Evolutionary conservation across 2,888 invertebrate species (phyloP), one percentile per base, ranked within the genome.

Genomic region (Griposia aprilina): DNA sequence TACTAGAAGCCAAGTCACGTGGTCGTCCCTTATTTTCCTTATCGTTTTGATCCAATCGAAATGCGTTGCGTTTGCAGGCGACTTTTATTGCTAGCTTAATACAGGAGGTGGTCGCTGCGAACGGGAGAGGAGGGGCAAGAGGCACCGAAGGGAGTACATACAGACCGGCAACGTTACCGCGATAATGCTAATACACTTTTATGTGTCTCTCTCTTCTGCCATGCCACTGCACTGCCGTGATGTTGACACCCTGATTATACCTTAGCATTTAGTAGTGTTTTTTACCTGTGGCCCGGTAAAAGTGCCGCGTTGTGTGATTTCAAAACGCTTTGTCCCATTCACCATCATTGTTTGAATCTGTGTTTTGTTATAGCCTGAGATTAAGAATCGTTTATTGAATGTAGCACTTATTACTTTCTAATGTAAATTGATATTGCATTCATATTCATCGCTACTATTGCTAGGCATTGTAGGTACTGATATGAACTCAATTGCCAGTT

Each of bases 81-180:
- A 92, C 91, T 92, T 93, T 93, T 91, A 91, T 92, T 90, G 90
- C 90, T 91, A 90, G 91, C 89, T 90, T 90, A 90, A 90, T 91
- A 92, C 91, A 91, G 93, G 93, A 93, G 93, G 93, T 93, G 92
- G 92, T 91, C 90, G 91, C 84, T 90, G 88, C 86, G 89, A 90
- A 91, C 91, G 90, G 93, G 93, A 93, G 94, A 93, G 94, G 94
- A 89, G 94, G 94, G 94, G 94, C 92, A 92, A 93, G 95, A 93
- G 95, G 94, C 93, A 89, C 93, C 92, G 92, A 92, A 93, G 94
- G 95, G 95, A 94, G 95, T 91, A 91, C 93, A 92, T 91, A 90
- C 93, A 91, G 91, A 92, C 89, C 93, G 93, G 93, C 94, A 94
- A 94, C 93, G 93, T 93, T 91, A 93, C 93, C 90, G 87, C 90